These are phyloP conservation scores for Echinarachnius parma DNA, from an alignment of 53 echinoderm and acorn worm genomes.

Conservation along the genomic window DNA sequence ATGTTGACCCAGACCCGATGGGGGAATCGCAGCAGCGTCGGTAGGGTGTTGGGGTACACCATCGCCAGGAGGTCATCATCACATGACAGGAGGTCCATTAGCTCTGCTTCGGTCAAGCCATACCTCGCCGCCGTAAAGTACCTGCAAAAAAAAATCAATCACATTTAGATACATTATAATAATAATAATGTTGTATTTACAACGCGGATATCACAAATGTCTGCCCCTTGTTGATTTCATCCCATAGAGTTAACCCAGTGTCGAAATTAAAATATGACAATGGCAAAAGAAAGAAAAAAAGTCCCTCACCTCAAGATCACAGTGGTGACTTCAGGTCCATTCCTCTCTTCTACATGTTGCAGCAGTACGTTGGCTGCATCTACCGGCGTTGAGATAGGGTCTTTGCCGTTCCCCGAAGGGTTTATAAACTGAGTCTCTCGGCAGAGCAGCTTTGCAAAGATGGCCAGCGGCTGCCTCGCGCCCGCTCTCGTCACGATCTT, in stretches of 20 bases:
- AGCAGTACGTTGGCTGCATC: conserved; percentile 84
- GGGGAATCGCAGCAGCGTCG: conserved; percentile 73
- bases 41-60: conserved; percentile 73
- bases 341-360: conserved; percentile 88
- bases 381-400: conserved; percentile 73
- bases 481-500: conserved; percentile 90
- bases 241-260: too few species aligned
- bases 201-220: too few species aligned
- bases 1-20: conserved; percentile 91
- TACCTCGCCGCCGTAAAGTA: conserved; percentile 80
- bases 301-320: conserved; percentile 68
- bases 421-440: conserved; percentile 90
- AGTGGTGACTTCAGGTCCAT: conserved; percentile 64
- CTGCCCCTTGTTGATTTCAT: too few species aligned
- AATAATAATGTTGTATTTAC: too few species aligned
- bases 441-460: conserved; percentile 92
- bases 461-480: conserved; percentile 80
- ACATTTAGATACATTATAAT: too few species aligned
- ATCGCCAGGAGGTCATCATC: conserved; percentile 77
- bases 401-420: conserved; percentile 91
- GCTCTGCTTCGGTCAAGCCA: conserved; percentile 90
- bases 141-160: conserved; percentile 32
- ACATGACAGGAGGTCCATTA: conserved; percentile 85
- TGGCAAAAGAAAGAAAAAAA: too few species aligned
- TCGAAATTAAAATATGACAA: too few species aligned